Conservation (phyloP, 2,888 invertebrate species). For the Conchocele bisecta region DNA sequence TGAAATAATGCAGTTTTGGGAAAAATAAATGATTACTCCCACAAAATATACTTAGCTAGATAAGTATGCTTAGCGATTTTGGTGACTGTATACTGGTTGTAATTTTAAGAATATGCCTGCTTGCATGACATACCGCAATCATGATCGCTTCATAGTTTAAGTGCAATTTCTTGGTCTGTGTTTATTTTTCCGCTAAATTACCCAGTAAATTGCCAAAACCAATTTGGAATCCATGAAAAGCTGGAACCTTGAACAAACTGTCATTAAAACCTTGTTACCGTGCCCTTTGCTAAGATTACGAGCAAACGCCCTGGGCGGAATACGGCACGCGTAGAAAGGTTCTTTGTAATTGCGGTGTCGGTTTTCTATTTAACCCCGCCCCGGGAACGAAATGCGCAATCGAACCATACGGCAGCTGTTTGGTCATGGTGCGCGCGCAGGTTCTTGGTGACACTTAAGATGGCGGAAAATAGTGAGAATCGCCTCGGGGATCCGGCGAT, state of each 20-base stretch:
- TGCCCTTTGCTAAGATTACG: constrained; percentile 35
- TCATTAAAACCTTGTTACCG: constrained; percentile 40
- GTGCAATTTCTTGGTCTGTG: constrained; percentile 49
- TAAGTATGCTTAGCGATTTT: no score
- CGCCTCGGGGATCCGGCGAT: constrained; percentile 37
- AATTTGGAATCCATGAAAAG: constrained; percentile 41
- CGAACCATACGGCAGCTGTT: constrained; percentile 10
- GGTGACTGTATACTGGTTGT: no score
- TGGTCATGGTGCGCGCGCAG: neutral
- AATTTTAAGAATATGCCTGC: no score
- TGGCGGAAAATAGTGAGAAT: neutral
- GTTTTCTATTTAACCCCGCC: constrained; percentile 37
- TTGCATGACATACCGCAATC: no score
- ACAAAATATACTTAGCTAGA: no score
- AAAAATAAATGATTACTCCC: no score
- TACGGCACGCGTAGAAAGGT: constrained; percentile 27
- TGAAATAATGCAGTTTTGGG: no score
- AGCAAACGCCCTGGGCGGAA: constrained; percentile 32
- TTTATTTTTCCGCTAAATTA: constrained; percentile 57
- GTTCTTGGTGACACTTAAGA: neutral
- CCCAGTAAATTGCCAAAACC: constrained; percentile 45
- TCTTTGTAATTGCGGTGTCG: constrained; percentile 8
- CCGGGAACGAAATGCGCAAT: constrained; percentile 21
- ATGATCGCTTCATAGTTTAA: constrained; percentile 20
- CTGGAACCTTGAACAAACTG: constrained; percentile 11